These are phyloP conservation scores for Gymnobelideus leadbeateri DNA, from an alignment of 2,113 vertebrate genomes.

Conservation along the genomic window DNA sequence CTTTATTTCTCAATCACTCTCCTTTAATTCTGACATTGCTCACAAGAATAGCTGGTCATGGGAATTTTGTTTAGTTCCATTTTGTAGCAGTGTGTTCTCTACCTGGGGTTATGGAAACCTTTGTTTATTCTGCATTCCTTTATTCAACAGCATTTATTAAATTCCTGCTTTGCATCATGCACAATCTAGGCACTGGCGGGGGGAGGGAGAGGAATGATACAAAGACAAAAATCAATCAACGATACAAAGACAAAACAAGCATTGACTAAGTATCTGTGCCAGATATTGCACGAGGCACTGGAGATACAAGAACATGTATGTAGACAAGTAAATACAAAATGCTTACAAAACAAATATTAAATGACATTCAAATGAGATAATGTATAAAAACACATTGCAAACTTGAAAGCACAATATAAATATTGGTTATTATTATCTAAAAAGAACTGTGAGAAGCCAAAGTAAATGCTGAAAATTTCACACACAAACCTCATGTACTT, in stretches of 20 bases:
- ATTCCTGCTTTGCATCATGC: neutral
- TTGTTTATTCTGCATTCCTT: neutral
- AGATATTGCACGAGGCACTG: neutral
- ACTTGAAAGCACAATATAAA: neutral
- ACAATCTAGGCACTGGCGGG: neutral
- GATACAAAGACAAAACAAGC: neutral
- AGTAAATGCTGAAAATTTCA: neutral
- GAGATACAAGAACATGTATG: neutral
- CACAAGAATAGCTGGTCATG: neutral
- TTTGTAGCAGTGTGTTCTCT: neutral
- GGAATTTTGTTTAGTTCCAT: neutral
- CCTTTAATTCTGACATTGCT: neutral
- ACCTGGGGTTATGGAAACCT: neutral
- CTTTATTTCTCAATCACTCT: conserved; percentile 16
- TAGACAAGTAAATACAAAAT: neutral
- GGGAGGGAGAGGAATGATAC: no score
- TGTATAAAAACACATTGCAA: neutral
- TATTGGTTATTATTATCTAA: neutral
- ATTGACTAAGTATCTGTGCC: neutral
- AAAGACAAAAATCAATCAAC: no score
- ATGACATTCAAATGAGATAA: neutral
- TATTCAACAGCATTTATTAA: neutral
- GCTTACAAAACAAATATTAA: neutral
- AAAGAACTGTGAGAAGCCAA: neutral
- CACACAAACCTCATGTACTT: neutral